Conservation (phyloP, 2,797 vertebrate species). For the Lophius americanus region DNA sequence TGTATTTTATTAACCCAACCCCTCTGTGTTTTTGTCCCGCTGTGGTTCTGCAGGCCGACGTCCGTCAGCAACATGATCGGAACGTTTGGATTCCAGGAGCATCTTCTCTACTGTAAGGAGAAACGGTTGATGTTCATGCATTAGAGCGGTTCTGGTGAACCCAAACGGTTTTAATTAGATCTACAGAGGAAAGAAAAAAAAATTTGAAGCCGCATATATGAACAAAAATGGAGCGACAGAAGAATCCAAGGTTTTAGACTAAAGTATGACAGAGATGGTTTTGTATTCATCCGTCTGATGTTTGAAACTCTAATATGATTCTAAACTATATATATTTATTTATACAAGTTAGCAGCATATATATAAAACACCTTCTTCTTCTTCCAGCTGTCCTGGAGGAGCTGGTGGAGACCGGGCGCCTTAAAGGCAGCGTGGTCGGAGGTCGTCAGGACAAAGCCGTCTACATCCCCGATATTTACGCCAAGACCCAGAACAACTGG, state of each 20-base stretch:
- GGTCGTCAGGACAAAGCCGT: conserved; percentile 94
- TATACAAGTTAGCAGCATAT: too few relatives aligned
- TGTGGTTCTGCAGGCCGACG: conserved; percentile 84
- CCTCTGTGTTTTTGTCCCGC: not conserved
- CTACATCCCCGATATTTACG: conserved; percentile 95
- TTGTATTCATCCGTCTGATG: too few relatives aligned
- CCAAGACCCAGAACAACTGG: conserved; percentile 93
- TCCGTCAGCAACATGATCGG: conserved; percentile 89
- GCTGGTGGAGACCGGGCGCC: conserved; percentile 87
- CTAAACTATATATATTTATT: too few relatives aligned
- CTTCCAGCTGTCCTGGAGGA: conserved; percentile 90
- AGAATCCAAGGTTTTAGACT: too few relatives aligned
- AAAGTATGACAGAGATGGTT: too few relatives aligned
- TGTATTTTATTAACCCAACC: too few relatives aligned
- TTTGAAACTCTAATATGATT: too few relatives aligned
- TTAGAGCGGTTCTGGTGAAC: not conserved
- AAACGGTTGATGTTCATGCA: conserved; percentile 7
- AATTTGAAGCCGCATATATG: too few relatives aligned
- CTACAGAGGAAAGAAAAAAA: too few relatives aligned
- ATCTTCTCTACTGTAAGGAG: conserved; percentile 95
- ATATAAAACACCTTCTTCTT: not conserved
- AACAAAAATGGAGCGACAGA: too few relatives aligned
- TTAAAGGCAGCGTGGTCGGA: conserved; percentile 90
- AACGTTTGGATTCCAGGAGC: conserved; percentile 92
- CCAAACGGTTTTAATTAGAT: too few relatives aligned